Conservation (phyloP, 2,888 invertebrate genomes). For the Acholoe squamosa region DNA sequence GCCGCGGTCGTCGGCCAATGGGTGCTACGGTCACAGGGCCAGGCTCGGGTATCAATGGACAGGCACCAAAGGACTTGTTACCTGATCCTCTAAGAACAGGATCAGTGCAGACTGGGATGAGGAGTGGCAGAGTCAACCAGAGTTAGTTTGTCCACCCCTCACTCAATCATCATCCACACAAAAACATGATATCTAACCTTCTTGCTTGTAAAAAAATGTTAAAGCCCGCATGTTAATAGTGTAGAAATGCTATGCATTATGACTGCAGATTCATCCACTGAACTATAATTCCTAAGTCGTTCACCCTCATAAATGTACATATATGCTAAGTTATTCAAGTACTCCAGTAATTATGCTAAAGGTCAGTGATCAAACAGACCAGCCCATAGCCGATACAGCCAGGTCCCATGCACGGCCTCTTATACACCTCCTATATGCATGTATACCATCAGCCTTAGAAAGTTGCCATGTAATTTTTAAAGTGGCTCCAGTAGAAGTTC, state of each 20-base stretch:
- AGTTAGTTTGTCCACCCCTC: background rate
- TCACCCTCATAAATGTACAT: too few relatives aligned
- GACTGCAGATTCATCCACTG: too few relatives aligned
- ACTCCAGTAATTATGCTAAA: background rate
- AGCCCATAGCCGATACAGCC: background rate
- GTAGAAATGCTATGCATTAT: too few relatives aligned
- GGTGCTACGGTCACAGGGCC: slow-evolving; percentile 1
- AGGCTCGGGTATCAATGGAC: slow-evolving; percentile 19
- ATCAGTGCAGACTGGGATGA: background rate
- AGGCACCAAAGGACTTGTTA: background rate
- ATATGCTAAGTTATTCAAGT: too few relatives aligned
- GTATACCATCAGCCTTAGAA: background rate
- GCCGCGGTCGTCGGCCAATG: background rate
- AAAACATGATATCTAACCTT: background rate
- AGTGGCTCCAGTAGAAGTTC: background rate
- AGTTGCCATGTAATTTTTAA: background rate
- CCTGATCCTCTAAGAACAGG: slow-evolving; percentile 38
- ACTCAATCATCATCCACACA: background rate
- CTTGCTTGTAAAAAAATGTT: too few relatives aligned
- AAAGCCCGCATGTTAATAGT: too few relatives aligned
- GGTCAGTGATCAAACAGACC: background rate
- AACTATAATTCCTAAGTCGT: too few relatives aligned
- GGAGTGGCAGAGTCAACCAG: background rate
- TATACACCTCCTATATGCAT: background rate
- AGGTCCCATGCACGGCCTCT: background rate